phyloP scores from a whole-genome alignment of 2,888 invertebrate species.

The Drosophila pseudotalamancana region DNA sequence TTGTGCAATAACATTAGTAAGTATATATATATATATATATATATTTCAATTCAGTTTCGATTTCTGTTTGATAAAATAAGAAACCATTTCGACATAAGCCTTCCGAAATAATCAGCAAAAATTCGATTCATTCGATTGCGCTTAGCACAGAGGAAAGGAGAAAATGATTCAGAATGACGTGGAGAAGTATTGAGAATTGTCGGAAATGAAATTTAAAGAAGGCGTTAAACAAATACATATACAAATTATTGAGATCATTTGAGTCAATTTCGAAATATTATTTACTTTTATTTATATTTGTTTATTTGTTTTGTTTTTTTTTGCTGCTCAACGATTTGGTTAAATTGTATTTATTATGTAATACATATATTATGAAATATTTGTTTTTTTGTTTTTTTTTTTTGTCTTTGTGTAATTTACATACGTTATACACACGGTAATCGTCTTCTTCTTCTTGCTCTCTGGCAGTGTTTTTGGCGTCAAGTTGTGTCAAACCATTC shows the following conservation, averaged over 20 bases:
- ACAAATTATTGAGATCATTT: constrained; percentile 72
- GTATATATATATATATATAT: constrained; percentile 5
- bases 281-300: constrained; percentile 5
- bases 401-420: constrained; percentile 39
- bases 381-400: constrained; percentile 2
- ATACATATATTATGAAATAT: constrained; percentile 27
- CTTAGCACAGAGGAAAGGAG: constrained; percentile 26
- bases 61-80: constrained; percentile 43
- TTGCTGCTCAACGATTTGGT: constrained; percentile 43
- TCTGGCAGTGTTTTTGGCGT: constrained; percentile 84
- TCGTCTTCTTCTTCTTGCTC: constrained; percentile 55
- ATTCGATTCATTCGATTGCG: too few relatives aligned
- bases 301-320: neutral
- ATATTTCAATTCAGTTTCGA: constrained; percentile 31
- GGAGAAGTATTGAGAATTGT: constrained; percentile 21
- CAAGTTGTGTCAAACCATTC: constrained; percentile 83
- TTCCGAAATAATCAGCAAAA: constrained; percentile 17
- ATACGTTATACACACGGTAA: constrained; percentile 57
- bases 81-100: constrained; percentile 53
- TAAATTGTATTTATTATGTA: constrained; percentile 29
- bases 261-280: constrained; percentile 24
- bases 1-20: constrained; percentile 22
- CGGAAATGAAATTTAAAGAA: constrained; percentile 30
- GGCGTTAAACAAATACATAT: constrained; percentile 41
- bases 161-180: constrained; percentile 15